A percentile compares a stretch with the other conserved stretches of the same genome.
phyloP scores from a whole-genome alignment of 2,888 invertebrate species.

The Thymelicus lineola region DNA sequence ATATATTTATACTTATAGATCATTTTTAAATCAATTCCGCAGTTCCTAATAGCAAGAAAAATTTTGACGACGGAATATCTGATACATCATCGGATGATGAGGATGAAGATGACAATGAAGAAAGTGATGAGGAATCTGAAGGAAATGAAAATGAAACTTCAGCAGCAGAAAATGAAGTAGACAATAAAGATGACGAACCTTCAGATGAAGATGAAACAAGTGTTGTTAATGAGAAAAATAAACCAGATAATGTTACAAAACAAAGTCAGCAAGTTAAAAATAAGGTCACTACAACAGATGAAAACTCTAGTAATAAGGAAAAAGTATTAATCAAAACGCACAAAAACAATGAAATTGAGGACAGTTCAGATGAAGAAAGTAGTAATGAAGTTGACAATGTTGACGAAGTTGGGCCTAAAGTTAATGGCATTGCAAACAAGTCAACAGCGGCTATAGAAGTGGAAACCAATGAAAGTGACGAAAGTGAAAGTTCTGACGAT shows the following conservation, averaged over 20 bases:
- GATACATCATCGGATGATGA: slow-evolving; percentile 65
- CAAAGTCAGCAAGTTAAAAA: slow-evolving; percentile 27
- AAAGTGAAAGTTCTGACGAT: slow-evolving; percentile 38
- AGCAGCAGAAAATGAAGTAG: slow-evolving; percentile 31
- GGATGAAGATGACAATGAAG: slow-evolving; percentile 58
- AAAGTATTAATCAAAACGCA: slow-evolving; percentile 33
- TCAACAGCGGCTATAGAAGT: not conserved
- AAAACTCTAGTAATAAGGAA: slow-evolving; percentile 32
- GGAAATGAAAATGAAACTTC: slow-evolving; percentile 38
- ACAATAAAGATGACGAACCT: slow-evolving; percentile 36
- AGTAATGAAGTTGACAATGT: slow-evolving; percentile 43
- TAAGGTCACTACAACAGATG: slow-evolving; percentile 40
- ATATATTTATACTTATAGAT: not conserved
- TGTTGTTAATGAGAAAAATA: slow-evolving; percentile 8
- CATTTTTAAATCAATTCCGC: too few species aligned
- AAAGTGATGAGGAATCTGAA: slow-evolving; percentile 43
- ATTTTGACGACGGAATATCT: slow-evolving; percentile 72
- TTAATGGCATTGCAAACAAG: slow-evolving; percentile 16
- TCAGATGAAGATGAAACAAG: slow-evolving; percentile 38
- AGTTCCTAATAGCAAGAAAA: slow-evolving; percentile 74
- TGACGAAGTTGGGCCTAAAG: slow-evolving; percentile 11
- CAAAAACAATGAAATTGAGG: slow-evolving; percentile 11
- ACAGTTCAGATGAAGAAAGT: slow-evolving; percentile 38
- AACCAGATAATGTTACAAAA: slow-evolving; percentile 28
- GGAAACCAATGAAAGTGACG: not conserved